A percentile compares a stretch with the other conserved stretches of the same genome.
Conservation (phyloP, 2,888 invertebrate genomes). For the Gymnosoma rotundatum region DNA sequence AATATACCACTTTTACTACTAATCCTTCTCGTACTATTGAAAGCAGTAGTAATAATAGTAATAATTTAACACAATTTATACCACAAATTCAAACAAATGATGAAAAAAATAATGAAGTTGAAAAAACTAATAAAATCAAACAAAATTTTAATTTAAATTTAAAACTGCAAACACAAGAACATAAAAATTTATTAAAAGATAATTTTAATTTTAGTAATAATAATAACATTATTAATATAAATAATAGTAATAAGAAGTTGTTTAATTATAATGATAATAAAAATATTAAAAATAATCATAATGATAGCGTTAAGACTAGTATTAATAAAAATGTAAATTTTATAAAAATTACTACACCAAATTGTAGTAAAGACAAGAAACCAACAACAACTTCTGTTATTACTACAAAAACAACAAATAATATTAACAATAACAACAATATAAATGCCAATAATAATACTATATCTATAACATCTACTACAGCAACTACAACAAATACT, state of each 20-base stretch:
- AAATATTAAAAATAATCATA: conserved; percentile 57
- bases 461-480: conserved; percentile 49
- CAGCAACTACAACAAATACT: conserved; percentile 53
- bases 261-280: conserved; percentile 69
- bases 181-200: conserved; percentile 32
- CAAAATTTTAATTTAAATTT: conserved; percentile 39
- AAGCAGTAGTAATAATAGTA: conserved; percentile 34
- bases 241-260: conserved; percentile 57
- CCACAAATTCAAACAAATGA: conserved; percentile 23
- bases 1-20: conserved; percentile 12
- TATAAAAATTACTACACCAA: conserved; percentile 61
- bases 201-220: conserved; percentile 40
- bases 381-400: conserved; percentile 53
- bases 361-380: conserved; percentile 56
- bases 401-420: conserved; percentile 66
- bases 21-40: conserved; percentile 11
- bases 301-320: conserved; percentile 66
- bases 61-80: conserved; percentile 49
- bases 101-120: conserved; percentile 20
- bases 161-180: conserved; percentile 25
- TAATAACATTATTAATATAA: conserved; percentile 42
- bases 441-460: conserved; percentile 28
- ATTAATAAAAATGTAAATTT: conserved; percentile 71
- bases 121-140: conserved; percentile 44
- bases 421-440: conserved; percentile 60